phyloP scores from a whole-genome alignment of 2,888 invertebrate genomes.

The Electrophaes corylata region DNA sequence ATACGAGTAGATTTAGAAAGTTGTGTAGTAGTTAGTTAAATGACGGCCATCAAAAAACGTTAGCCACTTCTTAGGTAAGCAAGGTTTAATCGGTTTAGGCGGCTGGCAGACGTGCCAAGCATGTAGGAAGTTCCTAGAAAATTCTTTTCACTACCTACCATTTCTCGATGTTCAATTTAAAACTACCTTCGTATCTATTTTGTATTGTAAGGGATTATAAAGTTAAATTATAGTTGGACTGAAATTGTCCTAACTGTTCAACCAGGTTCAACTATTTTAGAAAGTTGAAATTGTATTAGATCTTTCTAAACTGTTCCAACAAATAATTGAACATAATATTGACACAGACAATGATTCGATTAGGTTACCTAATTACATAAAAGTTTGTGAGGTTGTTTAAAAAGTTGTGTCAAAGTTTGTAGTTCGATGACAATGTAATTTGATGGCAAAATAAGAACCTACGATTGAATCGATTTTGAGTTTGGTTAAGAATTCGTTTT shows the following conservation, averaged over 20 bases:
- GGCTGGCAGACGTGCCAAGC: slow-evolving; percentile 60
- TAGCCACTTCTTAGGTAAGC: background rate
- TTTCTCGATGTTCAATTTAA: slow-evolving; percentile 5
- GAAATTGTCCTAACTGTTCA: no score
- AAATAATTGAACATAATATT: background rate
- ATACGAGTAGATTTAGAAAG: no score
- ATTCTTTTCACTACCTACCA: slow-evolving; percentile 29
- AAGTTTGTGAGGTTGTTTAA: background rate
- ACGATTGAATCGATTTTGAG: background rate
- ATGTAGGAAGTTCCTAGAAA: slow-evolving; percentile 39
- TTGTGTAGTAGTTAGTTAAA: background rate
- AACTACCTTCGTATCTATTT: background rate
- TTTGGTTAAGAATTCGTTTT: no score
- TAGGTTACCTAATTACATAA: background rate
- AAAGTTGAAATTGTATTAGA: background rate
- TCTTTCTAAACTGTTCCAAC: background rate
- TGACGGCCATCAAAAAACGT: background rate
- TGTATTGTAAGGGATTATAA: background rate
- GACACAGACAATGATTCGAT: background rate
- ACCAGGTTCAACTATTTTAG: no score
- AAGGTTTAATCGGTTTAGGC: slow-evolving; percentile 59
- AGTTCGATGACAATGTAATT: background rate
- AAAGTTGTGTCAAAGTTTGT: background rate
- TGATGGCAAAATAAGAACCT: no score
- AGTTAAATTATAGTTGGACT: no score